A percentile compares a stretch with the other conserved stretches of the same genome.
Evolutionary conservation across 2,888 invertebrate species (phyloP).

Genomic region (Spodoptera littoralis): DNA sequence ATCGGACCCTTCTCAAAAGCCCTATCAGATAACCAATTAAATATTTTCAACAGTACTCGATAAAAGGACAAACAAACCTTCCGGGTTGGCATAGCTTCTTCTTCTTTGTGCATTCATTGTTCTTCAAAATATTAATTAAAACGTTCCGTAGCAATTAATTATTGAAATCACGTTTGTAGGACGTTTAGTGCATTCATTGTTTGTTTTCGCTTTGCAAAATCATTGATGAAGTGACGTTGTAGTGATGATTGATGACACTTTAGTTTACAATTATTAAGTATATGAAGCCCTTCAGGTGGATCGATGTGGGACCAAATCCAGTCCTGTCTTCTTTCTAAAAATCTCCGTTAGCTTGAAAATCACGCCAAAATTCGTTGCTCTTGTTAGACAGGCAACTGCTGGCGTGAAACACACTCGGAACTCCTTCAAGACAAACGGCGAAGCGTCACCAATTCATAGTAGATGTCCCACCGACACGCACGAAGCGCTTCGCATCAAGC

Average conservation of each 20-base stretch:
- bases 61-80: slow-evolving; percentile 14
- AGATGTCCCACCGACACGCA: too few species aligned
- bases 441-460: too few species aligned
- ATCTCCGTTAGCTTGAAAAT: too few species aligned
- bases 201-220: slow-evolving; percentile 32
- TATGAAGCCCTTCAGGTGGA: too few species aligned
- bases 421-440: too few species aligned
- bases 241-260: background rate
- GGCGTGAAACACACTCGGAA: too few species aligned
- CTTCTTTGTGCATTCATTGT: slow-evolving; percentile 27
- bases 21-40: background rate
- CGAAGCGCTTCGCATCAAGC: too few species aligned
- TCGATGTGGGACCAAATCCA: too few species aligned
- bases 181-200: slow-evolving; percentile 33
- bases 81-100: slow-evolving; percentile 23
- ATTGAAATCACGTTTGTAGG: slow-evolving; percentile 23
- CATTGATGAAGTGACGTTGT: slow-evolving; percentile 10
- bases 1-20: background rate
- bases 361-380: too few species aligned
- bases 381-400: too few species aligned
- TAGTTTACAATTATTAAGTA: too few species aligned
- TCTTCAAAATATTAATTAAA: slow-evolving; percentile 34
- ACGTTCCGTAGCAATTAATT: slow-evolving; percentile 12
- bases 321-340: too few species aligned
- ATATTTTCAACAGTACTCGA: background rate